Conservation (phyloP, 2,113 vertebrate genomes). For the Chlorodrepanis virens region DNA sequence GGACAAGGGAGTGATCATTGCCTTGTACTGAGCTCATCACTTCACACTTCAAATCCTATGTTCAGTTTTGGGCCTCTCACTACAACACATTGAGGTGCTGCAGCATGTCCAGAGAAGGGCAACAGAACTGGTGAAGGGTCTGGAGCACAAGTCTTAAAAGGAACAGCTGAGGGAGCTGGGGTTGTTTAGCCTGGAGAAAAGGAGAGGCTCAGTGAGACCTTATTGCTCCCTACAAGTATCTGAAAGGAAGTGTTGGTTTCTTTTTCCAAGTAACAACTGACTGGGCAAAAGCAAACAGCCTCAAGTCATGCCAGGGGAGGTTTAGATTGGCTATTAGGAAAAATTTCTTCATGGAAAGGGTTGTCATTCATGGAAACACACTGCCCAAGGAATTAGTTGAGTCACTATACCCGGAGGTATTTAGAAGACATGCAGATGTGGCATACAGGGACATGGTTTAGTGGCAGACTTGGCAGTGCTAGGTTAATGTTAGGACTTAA, state of each 20-base stretch:
- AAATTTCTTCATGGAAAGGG: neutral
- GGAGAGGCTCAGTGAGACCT: neutral
- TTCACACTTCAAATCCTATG: neutral
- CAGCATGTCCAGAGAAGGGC: neutral
- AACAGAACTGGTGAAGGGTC: neutral
- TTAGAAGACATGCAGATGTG: neutral
- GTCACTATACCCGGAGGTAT: neutral
- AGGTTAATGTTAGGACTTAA: neutral
- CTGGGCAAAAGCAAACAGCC: neutral
- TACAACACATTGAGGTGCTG: neutral
- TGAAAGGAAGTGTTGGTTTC: neutral
- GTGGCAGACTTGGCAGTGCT: neutral
- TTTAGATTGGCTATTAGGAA: neutral
- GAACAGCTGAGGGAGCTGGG: neutral
- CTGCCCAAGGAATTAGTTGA: neutral
- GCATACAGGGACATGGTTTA: neutral
- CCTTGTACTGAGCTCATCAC: neutral
- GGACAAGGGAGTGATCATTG: fast-evolving
- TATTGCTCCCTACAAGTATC: neutral
- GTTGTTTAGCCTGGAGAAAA: neutral
- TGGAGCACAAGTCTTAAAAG: neutral
- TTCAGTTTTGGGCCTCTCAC: neutral
- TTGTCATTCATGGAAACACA: neutral
- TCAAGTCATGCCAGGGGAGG: neutral
- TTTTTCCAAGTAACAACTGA: neutral